phyloP scores from a whole-genome alignment of 2,888 invertebrate genomes.

The Calameuta pallipes region DNA sequence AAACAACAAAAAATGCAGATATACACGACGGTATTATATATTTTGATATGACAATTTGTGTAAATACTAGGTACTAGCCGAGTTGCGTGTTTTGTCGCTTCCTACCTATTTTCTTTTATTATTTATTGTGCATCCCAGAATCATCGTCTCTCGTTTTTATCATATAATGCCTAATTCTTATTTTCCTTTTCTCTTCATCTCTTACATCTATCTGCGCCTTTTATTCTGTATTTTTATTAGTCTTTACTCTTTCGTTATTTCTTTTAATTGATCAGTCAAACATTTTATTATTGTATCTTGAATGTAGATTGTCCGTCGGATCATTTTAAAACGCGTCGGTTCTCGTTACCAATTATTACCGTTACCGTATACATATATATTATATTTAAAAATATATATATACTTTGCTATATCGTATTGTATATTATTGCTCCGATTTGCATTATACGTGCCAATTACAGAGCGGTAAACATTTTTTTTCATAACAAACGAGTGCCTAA shows the following conservation, averaged over 20 bases:
- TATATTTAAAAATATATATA: slow-evolving; percentile 56
- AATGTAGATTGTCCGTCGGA: neutral
- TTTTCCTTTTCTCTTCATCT: slow-evolving; percentile 34
- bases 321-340: slow-evolving; percentile 9
- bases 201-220: slow-evolving; percentile 12
- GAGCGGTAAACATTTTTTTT: slow-evolving; percentile 38
- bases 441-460: slow-evolving; percentile 20
- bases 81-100: slow-evolving; percentile 22
- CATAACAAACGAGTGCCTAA: slow-evolving; percentile 59
- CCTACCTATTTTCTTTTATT: slow-evolving; percentile 49
- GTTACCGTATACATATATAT: slow-evolving; percentile 35
- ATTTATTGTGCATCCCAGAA: slow-evolving; percentile 63
- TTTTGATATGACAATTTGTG: slow-evolving; percentile 66
- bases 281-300: neutral
- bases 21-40: slow-evolving; percentile 58
- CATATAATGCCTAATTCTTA: slow-evolving; percentile 1
- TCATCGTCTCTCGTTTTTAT: slow-evolving; percentile 41
- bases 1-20: slow-evolving; percentile 25
- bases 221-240: slow-evolving; percentile 14
- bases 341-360: slow-evolving; percentile 32
- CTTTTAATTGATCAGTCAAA: slow-evolving; percentile 31
- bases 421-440: slow-evolving; percentile 11
- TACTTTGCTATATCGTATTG: slow-evolving; percentile 36
- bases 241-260: slow-evolving; percentile 9
- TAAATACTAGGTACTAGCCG: slow-evolving; percentile 62